A percentile compares a stretch with the other conserved stretches of the same genome.
phyloP scores from a whole-genome alignment of 2,113 vertebrate species.

The Lampris incognitus region DNA sequence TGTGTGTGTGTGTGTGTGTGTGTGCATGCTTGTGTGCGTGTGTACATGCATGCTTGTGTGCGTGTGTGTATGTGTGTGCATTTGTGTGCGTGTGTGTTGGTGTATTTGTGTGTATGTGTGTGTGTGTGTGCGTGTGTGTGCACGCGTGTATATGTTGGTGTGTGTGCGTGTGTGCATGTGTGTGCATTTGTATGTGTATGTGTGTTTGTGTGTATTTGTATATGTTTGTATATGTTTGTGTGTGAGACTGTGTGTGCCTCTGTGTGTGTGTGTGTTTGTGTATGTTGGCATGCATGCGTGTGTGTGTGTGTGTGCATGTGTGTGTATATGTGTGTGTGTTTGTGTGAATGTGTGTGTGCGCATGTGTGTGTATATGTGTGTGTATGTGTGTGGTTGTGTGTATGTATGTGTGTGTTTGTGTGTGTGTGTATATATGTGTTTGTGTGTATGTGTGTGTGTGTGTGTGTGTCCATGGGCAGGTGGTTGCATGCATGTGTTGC shows the following conservation, averaged over 20 bases:
- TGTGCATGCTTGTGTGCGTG: too few species aligned
- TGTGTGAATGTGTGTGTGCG: neutral
- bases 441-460: conserved; percentile 16
- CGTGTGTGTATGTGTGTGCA: too few species aligned
- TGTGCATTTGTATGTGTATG: neutral
- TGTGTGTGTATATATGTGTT: neutral
- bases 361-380: conserved; percentile 14
- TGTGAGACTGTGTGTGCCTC: conserved; percentile 6
- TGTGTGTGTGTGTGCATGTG: neutral
- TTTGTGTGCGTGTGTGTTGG: too few species aligned
- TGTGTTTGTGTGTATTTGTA: neutral
- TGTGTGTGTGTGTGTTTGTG: conserved; percentile 23
- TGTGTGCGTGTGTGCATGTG: neutral
- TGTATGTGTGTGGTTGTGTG: conserved; percentile 2
- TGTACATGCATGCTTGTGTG: too few species aligned
- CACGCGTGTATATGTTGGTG: too few species aligned
- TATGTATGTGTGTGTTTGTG: conserved; percentile 15
- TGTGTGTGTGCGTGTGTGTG: too few species aligned
- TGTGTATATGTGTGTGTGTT: neutral
- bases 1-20: neutral
- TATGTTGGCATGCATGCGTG: neutral
- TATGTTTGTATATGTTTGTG: conserved; percentile 14
- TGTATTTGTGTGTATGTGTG: too few species aligned
- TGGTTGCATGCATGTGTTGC: neutral
- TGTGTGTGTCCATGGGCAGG: neutral